Base-by-base conservation (phyloP, 1,140 invertebrate genomes). In the Dendroctonus valens region DNA sequence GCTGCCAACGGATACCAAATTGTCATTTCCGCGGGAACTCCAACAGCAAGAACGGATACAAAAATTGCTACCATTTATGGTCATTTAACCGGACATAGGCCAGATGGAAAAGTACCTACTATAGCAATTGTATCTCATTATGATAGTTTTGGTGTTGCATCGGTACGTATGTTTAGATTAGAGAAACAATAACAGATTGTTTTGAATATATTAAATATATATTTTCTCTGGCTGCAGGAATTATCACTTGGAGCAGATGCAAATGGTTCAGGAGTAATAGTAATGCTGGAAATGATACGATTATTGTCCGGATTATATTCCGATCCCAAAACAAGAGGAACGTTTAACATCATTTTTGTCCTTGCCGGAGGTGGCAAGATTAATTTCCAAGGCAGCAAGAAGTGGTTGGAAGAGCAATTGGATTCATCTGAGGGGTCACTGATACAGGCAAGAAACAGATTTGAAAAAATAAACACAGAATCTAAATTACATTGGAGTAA, bases 361-460 rank as follows among this genome's bases (percentile, higher is more conserved):
- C 79, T 97, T 15, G 89, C 94, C 52, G 95, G 94, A 44, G 93
- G 87, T 65, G 97, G 97, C 11, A 94, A 97, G 80, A 75, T 85
- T 0, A 99, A 98, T 81, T 99, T 94, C 76, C 91, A 96, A 76
- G 94, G 96, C 26, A 91, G 92, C 44, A 97, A 98, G 81, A 94
- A 96, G 74, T 98, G 95, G 92, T 83, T 99, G 7, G 96, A 99
- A 78, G 92, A 96, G 78, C 91, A 95, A 75, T 78, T 94, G 52
- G 94, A 97, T 77, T 86, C 86, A 2, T 75, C 86, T 40, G 89
- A 91, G 74, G 85, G 84, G 46, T 85, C 87, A 26, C 77, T 89
- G 44, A 81, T 88, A 70, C 91, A 91, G 84, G 92, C 93, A 81
- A 9, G 3, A 51, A 48, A 14, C 67, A 41, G 53, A 55, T 9